These are phyloP conservation scores for Bombycilla garrulus DNA, from an alignment of 2,113 vertebrate genomes.

Conservation along the genomic window DNA sequence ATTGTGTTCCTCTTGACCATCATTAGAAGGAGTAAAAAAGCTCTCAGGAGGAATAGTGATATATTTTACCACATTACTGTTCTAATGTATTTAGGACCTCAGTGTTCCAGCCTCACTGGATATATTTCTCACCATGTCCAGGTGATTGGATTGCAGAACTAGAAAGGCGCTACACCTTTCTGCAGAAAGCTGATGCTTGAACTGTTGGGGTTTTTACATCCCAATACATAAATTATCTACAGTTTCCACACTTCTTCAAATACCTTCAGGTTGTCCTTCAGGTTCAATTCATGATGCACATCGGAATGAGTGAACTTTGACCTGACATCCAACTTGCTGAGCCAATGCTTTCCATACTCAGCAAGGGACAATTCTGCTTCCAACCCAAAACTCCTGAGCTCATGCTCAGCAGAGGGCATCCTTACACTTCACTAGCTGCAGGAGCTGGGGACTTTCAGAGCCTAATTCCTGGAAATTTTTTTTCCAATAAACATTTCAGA, in stretches of 20 bases:
- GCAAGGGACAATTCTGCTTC: background rate
- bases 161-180: background rate
- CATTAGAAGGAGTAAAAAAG: background rate
- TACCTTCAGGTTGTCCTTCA: background rate
- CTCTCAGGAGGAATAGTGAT: background rate
- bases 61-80: background rate
- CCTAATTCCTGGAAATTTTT: conserved; percentile 18
- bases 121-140: background rate
- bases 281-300: background rate
- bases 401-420: conserved; percentile 50
- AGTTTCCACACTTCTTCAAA: background rate
- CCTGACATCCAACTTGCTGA: background rate
- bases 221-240: background rate
- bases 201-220: background rate
- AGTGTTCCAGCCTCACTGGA: background rate
- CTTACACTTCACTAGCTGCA: conserved; percentile 25
- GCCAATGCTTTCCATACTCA: background rate
- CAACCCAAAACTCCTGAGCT: background rate
- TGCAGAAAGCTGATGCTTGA: background rate
- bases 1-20: background rate
- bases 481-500: conserved; percentile 54
- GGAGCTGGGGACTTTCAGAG: background rate
- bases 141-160: background rate
- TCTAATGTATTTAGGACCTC: background rate
- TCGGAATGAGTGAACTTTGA: background rate